These are phyloP conservation scores for Callopanchax toddi DNA, from an alignment of 2,113 vertebrate species.

Conservation along the genomic window DNA sequence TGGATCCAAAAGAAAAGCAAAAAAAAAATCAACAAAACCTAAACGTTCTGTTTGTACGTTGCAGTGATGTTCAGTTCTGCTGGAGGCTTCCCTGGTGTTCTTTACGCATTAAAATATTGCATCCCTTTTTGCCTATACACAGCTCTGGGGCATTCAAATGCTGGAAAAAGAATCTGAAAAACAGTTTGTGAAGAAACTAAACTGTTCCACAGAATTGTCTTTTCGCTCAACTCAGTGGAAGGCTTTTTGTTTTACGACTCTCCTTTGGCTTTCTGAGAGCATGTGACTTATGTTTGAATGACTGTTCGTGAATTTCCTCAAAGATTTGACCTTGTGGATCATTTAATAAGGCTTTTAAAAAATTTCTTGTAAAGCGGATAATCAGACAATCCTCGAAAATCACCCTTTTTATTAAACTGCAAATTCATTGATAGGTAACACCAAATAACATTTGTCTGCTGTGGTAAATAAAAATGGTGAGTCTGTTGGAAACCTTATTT, in stretches of 20 bases:
- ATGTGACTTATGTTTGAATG: constrained; percentile 4
- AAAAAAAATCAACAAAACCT: too few species aligned
- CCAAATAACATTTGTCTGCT: constrained; percentile 12
- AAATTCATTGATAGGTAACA: background rate
- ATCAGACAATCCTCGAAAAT: background rate
- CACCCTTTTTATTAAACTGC: constrained; percentile 1
- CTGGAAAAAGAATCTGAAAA: background rate
- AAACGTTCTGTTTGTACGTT: background rate
- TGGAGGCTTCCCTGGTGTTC: constrained; percentile 7
- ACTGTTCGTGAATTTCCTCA: constrained; percentile 8
- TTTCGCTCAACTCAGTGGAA: background rate
- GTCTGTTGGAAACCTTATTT: constrained; percentile 17
- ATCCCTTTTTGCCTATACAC: constrained; percentile 7
- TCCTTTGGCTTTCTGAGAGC: background rate
- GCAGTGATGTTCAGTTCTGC: background rate
- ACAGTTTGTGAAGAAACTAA: background rate
- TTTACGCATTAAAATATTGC: background rate
- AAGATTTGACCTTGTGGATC: background rate
- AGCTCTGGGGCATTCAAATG: background rate
- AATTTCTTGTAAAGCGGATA: background rate
- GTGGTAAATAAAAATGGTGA: background rate
- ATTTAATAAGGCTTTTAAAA: background rate
- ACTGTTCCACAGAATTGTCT: background rate
- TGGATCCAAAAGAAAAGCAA: too few species aligned
- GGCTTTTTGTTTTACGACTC: constrained; percentile 3